phyloP scores from a whole-genome alignment of 2,888 invertebrate genomes.

The Drosophila bunnanda region DNA sequence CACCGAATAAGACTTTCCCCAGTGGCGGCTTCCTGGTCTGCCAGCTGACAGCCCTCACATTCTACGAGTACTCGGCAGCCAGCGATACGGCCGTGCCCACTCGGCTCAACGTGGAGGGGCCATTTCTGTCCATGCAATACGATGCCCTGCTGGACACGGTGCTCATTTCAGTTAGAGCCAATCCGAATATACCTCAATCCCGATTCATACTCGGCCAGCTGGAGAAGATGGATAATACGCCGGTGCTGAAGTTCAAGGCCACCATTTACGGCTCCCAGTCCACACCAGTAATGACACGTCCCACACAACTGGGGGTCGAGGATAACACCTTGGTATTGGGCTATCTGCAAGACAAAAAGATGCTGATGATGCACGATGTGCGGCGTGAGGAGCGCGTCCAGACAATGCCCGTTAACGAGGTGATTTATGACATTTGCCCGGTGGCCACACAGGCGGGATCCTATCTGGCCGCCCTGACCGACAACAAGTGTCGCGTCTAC shows the following conservation, averaged over 20 bases:
- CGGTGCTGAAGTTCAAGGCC: constrained; percentile 86
- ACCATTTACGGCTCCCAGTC: constrained; percentile 89
- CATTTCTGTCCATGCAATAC: constrained; percentile 90
- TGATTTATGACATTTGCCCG: constrained; percentile 89
- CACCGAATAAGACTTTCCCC: constrained; percentile 84
- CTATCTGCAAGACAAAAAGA: constrained; percentile 90
- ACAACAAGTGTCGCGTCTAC: constrained; percentile 88
- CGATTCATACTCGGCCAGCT: constrained; percentile 86
- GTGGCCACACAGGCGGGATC: constrained; percentile 85
- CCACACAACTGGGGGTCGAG: constrained; percentile 83
- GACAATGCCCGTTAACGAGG: constrained; percentile 87
- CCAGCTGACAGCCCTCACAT: constrained; percentile 89
- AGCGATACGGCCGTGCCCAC: constrained; percentile 85
- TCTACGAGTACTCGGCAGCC: constrained; percentile 86
- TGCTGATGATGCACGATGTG: constrained; percentile 88
- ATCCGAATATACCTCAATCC: constrained; percentile 85
- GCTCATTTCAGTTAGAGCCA: constrained; percentile 90
- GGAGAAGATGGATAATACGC: constrained; percentile 85
- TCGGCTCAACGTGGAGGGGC: constrained; percentile 88
- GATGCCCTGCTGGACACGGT: constrained; percentile 88
- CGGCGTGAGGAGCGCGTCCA: constrained; percentile 86
- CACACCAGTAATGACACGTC: constrained; percentile 88
- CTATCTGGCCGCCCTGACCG: constrained; percentile 88
- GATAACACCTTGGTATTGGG: constrained; percentile 89
- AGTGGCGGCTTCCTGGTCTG: constrained; percentile 89